Percentiles rank a stretch among this genome's conserved stretches.
These are phyloP conservation scores for Heliconius hermathena DNA, from an alignment of 1,140 invertebrate genomes.

Conservation along the genomic window DNA sequence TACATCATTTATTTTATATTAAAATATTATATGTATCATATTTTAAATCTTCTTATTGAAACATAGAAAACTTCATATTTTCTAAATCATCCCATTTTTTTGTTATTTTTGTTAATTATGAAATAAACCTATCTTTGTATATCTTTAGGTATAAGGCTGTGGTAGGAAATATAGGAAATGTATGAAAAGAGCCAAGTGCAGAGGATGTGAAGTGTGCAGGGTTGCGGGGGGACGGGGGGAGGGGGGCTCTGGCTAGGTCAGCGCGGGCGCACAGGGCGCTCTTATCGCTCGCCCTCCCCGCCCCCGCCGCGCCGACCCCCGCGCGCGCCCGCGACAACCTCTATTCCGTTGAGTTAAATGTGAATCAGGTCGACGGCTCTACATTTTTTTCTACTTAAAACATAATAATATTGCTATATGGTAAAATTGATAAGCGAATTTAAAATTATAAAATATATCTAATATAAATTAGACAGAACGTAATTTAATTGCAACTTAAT, in stretches of 20 bases:
- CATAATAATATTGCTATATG: background rate
- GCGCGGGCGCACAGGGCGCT: slow-evolving; percentile 44
- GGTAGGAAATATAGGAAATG: background rate
- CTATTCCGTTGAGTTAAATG: slow-evolving; percentile 15
- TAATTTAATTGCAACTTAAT: too few species aligned
- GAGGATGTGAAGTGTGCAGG: slow-evolving; percentile 3
- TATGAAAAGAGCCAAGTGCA: background rate
- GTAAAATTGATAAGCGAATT: background rate
- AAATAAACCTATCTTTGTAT: too few species aligned
- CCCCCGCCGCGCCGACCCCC: slow-evolving; percentile 23
- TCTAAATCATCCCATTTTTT: too few species aligned
- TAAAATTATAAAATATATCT: background rate
- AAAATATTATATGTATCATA: too few species aligned
- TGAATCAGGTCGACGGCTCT: slow-evolving; percentile 37
- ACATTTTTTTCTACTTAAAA: slow-evolving; percentile 27
- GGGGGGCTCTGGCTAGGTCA: slow-evolving; percentile 22
- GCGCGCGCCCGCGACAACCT: slow-evolving; percentile 33
- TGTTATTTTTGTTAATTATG: too few species aligned
- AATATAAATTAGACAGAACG: background rate
- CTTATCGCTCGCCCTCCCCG: slow-evolving; percentile 44
- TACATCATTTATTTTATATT: background rate
- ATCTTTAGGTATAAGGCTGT: background rate
- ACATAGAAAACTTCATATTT: too few species aligned
- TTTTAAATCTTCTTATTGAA: background rate
- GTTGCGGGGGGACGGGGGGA: slow-evolving; percentile 6